Base-by-base conservation (phyloP, 2,888 invertebrate genomes). In the Leucophenga maculata region DNA sequence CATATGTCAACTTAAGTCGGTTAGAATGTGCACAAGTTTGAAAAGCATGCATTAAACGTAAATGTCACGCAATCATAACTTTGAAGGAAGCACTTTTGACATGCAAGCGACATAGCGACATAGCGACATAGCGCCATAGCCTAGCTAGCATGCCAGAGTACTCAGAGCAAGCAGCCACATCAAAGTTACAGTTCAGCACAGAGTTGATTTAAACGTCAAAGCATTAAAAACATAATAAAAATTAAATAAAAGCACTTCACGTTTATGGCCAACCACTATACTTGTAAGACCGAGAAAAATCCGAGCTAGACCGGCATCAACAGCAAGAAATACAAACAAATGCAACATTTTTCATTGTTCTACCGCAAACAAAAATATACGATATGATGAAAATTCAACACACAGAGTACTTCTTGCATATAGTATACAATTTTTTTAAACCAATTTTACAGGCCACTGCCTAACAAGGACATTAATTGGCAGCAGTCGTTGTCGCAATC, bases 401-500 rank as follows among this genome's bases (percentile, higher is more conserved):
- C 26, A 26, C 26, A 26, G 26, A 26, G 26, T 3, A 32, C 59
- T 32, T 32, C n/a, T 59, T 26, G 44, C 44, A 60, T 60, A 39
- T 16, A 84, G 78, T 26, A 26, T 2, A 2, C 2, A 3, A 82
- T 79, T 83, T 83, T 84, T 80, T 83, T 80, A 78, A 79, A 80
- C 80, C 78, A 85, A 85, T 83, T 83, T 83, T 84, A 83, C 85
- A 84, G 83, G 85, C 81, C 85, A 83, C 69, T 80, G 83, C 84
- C 83, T 83, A 84, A 83, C 84, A 84, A 85, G 83, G 84, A 81
- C 84, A 85, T 82, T 85, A 83, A 83, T 85, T 83, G 83, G 85
- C 84, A 81, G 78, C 44, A 20, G 14, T 57, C 59, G 60, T 73
- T 71, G 74, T 71, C 72, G 72, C 73, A 71, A 69, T 65, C 26